phyloP scores from a whole-genome alignment of 2,888 invertebrate species.

The Drosophila ustulata region DNA sequence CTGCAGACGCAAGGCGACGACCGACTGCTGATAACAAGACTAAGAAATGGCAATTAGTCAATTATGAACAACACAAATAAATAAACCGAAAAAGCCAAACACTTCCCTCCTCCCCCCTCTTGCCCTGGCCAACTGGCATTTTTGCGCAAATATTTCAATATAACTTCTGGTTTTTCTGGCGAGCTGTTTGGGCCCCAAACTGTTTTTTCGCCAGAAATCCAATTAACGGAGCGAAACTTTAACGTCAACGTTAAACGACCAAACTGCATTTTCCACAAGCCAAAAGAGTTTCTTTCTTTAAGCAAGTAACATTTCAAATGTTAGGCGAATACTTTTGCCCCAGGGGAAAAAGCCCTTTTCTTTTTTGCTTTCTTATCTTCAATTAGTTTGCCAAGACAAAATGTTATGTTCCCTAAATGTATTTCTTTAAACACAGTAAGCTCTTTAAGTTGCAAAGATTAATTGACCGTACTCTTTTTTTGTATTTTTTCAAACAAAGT shows the following conservation, averaged over 20 bases:
- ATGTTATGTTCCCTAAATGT: too few species aligned
- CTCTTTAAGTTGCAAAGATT: too few species aligned
- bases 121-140: constrained; percentile 4
- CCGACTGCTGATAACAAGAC: constrained; percentile 42
- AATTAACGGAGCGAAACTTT: constrained; percentile 14
- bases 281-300: neutral
- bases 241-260: constrained; percentile 5
- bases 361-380: neutral
- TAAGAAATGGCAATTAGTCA: constrained; percentile 45
- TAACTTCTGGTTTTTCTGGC: constrained; percentile 16
- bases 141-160: constrained; percentile 25
- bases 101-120: neutral
- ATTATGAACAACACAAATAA: constrained; percentile 18
- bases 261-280: neutral
- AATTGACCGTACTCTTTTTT: too few species aligned
- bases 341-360: neutral
- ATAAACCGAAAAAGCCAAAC: neutral
- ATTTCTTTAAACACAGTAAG: neutral
- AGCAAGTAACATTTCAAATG: neutral
- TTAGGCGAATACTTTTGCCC: neutral
- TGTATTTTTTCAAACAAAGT: too few species aligned
- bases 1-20: neutral
- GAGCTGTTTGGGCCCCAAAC: neutral
- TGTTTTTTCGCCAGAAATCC: constrained; percentile 15
- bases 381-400: neutral